A percentile compares a stretch with the other conserved stretches of the same genome.
These are phyloP conservation scores for Formica selysi DNA, from an alignment of 1,140 invertebrate species.

Conservation along the genomic window DNA sequence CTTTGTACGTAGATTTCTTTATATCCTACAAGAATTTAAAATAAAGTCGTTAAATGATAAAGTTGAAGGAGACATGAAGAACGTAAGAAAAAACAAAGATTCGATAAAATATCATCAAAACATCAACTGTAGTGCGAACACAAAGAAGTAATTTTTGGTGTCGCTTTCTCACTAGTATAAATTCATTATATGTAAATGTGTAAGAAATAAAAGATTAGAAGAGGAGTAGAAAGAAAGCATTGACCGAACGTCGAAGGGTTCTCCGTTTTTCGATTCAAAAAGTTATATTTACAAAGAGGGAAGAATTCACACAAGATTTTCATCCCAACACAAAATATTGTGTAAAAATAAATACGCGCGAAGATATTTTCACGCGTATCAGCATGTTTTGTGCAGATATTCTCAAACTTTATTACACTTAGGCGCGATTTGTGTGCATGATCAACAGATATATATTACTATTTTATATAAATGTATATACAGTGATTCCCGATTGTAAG, in stretches of 20 bases:
- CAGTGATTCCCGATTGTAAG: too few relatives aligned
- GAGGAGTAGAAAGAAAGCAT: background rate
- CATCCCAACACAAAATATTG: background rate
- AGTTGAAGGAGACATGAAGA: constrained; percentile 14
- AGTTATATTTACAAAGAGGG: background rate
- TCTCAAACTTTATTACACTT: background rate
- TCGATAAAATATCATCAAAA: constrained; percentile 33
- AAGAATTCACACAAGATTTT: constrained; percentile 17
- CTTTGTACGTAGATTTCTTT: constrained; percentile 43
- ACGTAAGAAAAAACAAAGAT: background rate
- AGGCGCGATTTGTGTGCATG: background rate
- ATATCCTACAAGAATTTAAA: constrained; percentile 34
- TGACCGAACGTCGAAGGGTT: background rate
- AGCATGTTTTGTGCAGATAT: background rate
- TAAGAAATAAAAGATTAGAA: background rate
- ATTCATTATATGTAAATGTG: constrained; percentile 49
- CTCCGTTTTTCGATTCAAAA: background rate
- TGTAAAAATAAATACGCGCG: background rate
- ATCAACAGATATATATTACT: constrained; percentile 47
- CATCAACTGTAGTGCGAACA: background rate
- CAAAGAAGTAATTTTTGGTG: constrained; percentile 8
- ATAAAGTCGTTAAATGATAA: constrained; percentile 25
- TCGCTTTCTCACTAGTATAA: constrained; percentile 28
- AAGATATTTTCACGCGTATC: background rate
- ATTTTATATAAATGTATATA: too few relatives aligned